phyloP scores from a whole-genome alignment of 1,140 invertebrate genomes.

The Himalopsyche phryganea region DNA sequence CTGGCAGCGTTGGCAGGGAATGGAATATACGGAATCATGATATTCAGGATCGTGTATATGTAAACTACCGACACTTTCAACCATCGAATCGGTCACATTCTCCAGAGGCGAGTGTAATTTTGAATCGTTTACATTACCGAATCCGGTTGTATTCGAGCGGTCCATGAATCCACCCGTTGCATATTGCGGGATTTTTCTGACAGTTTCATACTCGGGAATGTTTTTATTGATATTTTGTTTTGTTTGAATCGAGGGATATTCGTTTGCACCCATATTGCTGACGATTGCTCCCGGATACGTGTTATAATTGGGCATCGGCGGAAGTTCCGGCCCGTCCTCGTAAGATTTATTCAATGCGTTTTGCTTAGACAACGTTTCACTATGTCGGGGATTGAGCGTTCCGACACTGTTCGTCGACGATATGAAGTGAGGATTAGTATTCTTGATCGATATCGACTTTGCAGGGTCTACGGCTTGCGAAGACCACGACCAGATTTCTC shows the following conservation, averaged over 20 bases:
- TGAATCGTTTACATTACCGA: background rate
- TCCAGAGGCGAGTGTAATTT: background rate
- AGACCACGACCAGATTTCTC: constrained; percentile 53
- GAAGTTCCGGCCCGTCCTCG: constrained; percentile 42
- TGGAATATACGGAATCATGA: background rate
- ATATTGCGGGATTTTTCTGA: too few relatives aligned
- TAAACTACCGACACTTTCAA: background rate
- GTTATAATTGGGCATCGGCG: constrained; percentile 48
- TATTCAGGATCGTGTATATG: constrained; percentile 41
- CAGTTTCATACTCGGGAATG: too few relatives aligned
- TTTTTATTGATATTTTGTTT: background rate
- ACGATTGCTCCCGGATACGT: constrained; percentile 44
- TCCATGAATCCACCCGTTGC: too few relatives aligned
- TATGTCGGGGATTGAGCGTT: background rate
- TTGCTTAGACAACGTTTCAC: background rate
- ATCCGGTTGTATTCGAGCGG: too few relatives aligned
- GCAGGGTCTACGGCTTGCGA: constrained; percentile 7
- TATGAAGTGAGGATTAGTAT: constrained; percentile 18
- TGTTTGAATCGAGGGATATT: background rate
- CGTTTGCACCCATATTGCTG: too few relatives aligned
- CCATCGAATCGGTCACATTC: background rate
- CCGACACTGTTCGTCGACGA: constrained; percentile 6
- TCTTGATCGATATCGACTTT: constrained; percentile 3
- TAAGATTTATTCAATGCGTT: too few relatives aligned
- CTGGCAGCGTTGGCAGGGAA: constrained; percentile 57